Base-by-base conservation (phyloP, 2,888 invertebrate genomes). In the Macrophya alboannulata region DNA sequence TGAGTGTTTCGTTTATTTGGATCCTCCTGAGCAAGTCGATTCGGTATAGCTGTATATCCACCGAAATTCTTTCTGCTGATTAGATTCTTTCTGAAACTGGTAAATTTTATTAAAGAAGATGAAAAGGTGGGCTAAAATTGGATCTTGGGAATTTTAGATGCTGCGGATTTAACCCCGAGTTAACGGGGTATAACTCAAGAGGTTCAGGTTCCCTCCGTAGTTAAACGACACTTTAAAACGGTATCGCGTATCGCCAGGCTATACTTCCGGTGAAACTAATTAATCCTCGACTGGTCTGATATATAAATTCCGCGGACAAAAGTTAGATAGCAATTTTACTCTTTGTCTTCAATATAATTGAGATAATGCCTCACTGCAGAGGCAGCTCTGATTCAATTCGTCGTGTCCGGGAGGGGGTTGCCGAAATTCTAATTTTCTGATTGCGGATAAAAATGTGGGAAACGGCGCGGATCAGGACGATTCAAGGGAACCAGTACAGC, bases 211-310 rank as follows among this genome's bases (percentile, higher is more conserved):
- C 31, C 76, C 51, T 77, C 5, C 17, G 45, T 9, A 77, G 15
- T 51, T 77, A 37, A 77, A 77, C 37, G 76, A 77, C 51, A 77
- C 51, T 31, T 51, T 31, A 4, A 51, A 48, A 77, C n/a, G 76
- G 25, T 17, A 55, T 77, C 43, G 21, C 17, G 76, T 25, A 74
- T 31, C 25, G 17, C 76, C 15, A 31, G 51, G 76, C 37, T 51
- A 21, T 31, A 31, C 31, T 77, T 77, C 48, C 51, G 31, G 12
- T 15, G 31, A 15, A 77, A 51, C 37, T 77, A 77, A 77, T 77
- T 51, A 51, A 48, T 31, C 55, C 31, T 12, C 0, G n/a, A 37
- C 74, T 17, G 8, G 17, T 25, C 25, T 21, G 62, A 68, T 15
- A 37, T 15, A 37, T 68, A 31, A 68, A 68, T 37, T 6, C 37